A percentile compares a stretch with the other conserved stretches of the same genome.
These are phyloP conservation scores for Poeciliopsis paucimaculata DNA, from an alignment of 2,797 vertebrate genomes.

Conservation along the genomic window DNA sequence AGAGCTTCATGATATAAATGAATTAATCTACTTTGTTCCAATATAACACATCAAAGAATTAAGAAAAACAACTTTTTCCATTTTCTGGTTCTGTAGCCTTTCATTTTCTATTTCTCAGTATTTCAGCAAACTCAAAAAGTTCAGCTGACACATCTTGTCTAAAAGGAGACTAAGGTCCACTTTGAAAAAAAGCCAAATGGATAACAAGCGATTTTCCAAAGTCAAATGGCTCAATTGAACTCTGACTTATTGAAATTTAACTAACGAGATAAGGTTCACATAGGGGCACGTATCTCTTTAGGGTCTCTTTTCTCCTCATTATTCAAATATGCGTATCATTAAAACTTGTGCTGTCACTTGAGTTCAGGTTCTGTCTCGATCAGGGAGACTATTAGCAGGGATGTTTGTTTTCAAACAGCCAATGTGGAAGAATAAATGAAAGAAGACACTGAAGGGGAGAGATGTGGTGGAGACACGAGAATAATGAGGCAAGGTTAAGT, in stretches of 20 bases:
- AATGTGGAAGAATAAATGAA: constrained; percentile 5
- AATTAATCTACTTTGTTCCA: not conserved
- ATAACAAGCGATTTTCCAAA: constrained; percentile 11
- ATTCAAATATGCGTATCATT: constrained; percentile 41
- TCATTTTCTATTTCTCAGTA: not conserved
- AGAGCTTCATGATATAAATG: too few relatives aligned
- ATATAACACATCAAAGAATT: not conserved
- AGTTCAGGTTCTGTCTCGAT: constrained; percentile 34
- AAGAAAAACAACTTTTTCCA: not conserved
- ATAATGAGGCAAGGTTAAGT: constrained; percentile 1
- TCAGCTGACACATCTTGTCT: constrained; percentile 18
- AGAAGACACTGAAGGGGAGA: not conserved
- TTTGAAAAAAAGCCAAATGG: constrained; percentile 16
- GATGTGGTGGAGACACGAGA: constrained; percentile 7
- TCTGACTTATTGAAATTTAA: constrained; percentile 56
- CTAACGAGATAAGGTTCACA: constrained; percentile 23
- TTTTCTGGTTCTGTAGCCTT: not conserved
- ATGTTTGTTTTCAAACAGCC: constrained; percentile 19
- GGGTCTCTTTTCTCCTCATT: constrained; percentile 20
- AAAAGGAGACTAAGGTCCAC: constrained; percentile 11
- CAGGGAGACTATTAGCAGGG: constrained; percentile 20
- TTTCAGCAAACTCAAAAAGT: constrained; percentile 2
- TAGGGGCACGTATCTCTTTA: constrained; percentile 20
- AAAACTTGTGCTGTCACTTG: constrained; percentile 18
- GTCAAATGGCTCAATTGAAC: constrained; percentile 27